Evolutionary conservation across 2,888 invertebrate species (phyloP).

Genomic region (Pammene aurita): DNA sequence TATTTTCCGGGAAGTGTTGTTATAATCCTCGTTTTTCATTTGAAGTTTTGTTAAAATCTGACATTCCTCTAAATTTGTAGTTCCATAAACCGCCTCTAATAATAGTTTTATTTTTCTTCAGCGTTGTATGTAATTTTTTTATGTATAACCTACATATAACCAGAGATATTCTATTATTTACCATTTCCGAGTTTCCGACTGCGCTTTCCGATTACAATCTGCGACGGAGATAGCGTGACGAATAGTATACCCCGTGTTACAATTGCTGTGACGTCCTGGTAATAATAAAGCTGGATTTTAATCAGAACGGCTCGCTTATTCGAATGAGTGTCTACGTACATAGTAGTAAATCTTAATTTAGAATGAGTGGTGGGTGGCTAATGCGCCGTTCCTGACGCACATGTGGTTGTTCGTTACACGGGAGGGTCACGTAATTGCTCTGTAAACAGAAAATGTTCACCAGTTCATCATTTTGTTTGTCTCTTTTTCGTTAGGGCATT

Average conservation of each 20-base stretch:
- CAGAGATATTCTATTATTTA: too few relatives aligned
- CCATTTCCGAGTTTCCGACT: slow-evolving; percentile 2
- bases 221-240: slow-evolving; percentile 48
- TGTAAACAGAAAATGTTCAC: slow-evolving; percentile 62
- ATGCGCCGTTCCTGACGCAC: slow-evolving; percentile 48
- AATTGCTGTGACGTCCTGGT: slow-evolving; percentile 25
- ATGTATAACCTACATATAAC: too few relatives aligned
- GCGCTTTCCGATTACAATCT: slow-evolving; percentile 30
- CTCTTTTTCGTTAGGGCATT: slow-evolving; percentile 50
- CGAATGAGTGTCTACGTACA: slow-evolving; percentile 12
- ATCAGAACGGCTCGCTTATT: slow-evolving; percentile 19
- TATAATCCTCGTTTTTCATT: neutral
- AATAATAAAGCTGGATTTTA: slow-evolving; percentile 32
- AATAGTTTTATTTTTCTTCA: too few relatives aligned
- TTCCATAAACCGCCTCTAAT: too few relatives aligned
- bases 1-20: slow-evolving; percentile 2
- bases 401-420: slow-evolving; percentile 46
- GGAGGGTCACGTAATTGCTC: slow-evolving; percentile 65
- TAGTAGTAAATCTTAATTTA: slow-evolving; percentile 36
- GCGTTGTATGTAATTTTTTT: too few relatives aligned
- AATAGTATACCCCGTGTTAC: slow-evolving; percentile 42
- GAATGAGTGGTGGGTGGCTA: slow-evolving; percentile 8
- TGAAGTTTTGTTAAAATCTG: too few relatives aligned
- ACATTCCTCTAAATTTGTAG: too few relatives aligned
- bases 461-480: slow-evolving; percentile 53